Evolutionary conservation across 1,140 invertebrate species (phyloP).

Genomic region (Ceratitis capitata): DNA sequence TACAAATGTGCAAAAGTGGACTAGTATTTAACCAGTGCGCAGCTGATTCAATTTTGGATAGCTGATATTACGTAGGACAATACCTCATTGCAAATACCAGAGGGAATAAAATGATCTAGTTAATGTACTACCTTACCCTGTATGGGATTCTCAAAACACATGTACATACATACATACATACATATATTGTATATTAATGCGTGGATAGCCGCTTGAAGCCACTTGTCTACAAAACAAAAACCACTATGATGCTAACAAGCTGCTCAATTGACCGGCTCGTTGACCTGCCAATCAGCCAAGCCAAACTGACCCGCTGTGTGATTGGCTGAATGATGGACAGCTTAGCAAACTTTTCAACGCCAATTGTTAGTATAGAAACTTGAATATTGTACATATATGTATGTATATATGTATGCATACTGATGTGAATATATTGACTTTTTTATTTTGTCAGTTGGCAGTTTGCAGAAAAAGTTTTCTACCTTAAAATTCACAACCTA

Average conservation of each 20-base stretch:
- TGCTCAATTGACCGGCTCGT: conserved; percentile 22
- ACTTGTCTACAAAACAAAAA: background rate
- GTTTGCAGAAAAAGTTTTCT: background rate
- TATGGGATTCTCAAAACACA: too few species aligned
- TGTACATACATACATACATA: too few species aligned
- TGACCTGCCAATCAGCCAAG: conserved; percentile 12
- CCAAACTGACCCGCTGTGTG: background rate
- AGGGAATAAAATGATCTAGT: too few species aligned
- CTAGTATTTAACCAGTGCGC: too few species aligned
- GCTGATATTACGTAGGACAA: too few species aligned
- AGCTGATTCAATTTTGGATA: too few species aligned
- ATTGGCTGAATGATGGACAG: background rate
- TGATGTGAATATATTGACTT: background rate
- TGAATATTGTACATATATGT: background rate
- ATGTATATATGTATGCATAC: background rate
- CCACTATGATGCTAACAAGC: background rate
- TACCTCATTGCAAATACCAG: too few species aligned
- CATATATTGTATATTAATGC: background rate
- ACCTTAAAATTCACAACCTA: background rate
- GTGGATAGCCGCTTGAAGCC: background rate
- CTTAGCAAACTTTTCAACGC: conserved; percentile 14
- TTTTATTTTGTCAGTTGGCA: background rate
- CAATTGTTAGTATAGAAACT: background rate
- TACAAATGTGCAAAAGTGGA: too few species aligned
- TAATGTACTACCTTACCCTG: too few species aligned